These are phyloP conservation scores for Hystrix cristata DNA, from an alignment of 2,113 vertebrate genomes.

Conservation along the genomic window DNA sequence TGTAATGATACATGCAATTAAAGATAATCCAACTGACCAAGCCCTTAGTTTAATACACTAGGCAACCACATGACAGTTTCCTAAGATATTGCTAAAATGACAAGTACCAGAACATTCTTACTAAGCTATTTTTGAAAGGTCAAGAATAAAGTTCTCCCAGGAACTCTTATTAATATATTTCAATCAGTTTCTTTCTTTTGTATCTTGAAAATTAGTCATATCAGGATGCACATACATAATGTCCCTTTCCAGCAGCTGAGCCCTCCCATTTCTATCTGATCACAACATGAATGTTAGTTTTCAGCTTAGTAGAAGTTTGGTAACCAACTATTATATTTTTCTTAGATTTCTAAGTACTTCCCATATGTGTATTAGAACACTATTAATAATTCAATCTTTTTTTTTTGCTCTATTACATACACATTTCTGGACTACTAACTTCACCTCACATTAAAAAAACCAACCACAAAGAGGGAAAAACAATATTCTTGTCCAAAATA, in stretches of 20 bases:
- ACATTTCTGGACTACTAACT: not conserved
- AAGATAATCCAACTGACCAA: not conserved
- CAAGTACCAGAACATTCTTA: conserved; percentile 77
- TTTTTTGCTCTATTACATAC: not conserved
- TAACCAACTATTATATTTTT: not conserved
- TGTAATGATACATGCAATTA: not conserved
- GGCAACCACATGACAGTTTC: conserved; percentile 53
- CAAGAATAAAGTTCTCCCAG: conserved; percentile 69
- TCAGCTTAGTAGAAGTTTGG: not conserved
- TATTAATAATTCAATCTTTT: conserved; percentile 50
- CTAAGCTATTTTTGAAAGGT: conserved; percentile 64
- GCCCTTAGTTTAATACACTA: not conserved
- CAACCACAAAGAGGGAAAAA: not conserved
- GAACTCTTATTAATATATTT: conserved; percentile 65
- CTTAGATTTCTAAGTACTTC: conserved; percentile 18
- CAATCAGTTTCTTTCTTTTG: conserved; percentile 58
- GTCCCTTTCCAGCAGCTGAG: not conserved
- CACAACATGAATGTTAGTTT: conserved; percentile 24
- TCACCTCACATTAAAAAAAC: not conserved
- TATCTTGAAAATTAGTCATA: conserved; percentile 23
- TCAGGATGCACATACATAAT: not conserved
- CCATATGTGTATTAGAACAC: not conserved
- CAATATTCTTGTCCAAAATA: conserved; percentile 15
- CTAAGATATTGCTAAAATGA: conserved; percentile 64
- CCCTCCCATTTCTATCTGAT: not conserved